Evolutionary conservation across 2,888 invertebrate species (phyloP).

Genomic region (Rotaria magnacalcarata): DNA sequence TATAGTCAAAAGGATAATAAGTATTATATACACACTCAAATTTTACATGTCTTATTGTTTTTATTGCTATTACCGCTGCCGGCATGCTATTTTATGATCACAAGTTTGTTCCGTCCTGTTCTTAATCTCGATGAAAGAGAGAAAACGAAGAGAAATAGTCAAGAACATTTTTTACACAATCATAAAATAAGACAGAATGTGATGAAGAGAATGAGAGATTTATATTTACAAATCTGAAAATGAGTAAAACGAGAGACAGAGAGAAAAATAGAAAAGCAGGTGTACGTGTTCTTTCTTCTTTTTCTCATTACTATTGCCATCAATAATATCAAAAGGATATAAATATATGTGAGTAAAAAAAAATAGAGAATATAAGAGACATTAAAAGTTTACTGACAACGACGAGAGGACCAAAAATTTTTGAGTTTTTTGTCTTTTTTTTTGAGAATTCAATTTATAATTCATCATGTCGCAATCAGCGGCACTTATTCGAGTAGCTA

Average conservation of each 20-base stretch:
- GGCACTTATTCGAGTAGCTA: slow-evolving; percentile 22
- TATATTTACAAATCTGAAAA: slow-evolving; percentile 26
- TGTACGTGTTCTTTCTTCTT: background rate
- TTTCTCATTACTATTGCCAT: background rate
- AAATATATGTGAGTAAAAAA: slow-evolving; percentile 2
- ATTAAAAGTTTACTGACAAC: background rate
- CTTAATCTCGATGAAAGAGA: background rate
- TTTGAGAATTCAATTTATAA: slow-evolving; percentile 5
- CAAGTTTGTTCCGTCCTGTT: slow-evolving; percentile 1
- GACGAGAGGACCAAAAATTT: background rate
- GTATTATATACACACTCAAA: background rate
- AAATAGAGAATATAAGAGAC: background rate
- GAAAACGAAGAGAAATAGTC: slow-evolving; percentile 4
- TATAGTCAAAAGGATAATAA: background rate
- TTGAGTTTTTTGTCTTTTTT: background rate
- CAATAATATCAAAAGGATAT: slow-evolving; percentile 12
- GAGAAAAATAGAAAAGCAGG: slow-evolving; percentile 6
- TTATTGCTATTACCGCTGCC: background rate
- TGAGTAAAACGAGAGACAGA: background rate
- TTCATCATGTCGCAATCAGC: slow-evolving; percentile 22
- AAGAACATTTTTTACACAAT: slow-evolving; percentile 22
- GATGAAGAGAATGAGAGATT: background rate
- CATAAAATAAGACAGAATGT: slow-evolving; percentile 4
- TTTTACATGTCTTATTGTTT: background rate
- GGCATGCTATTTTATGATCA: slow-evolving; percentile 11